A percentile compares a stretch with the other conserved stretches of the same genome.
Evolutionary conservation across 2,797 vertebrate genomes (phyloP).

Genomic region (Emydoidea blandingii): DNA sequence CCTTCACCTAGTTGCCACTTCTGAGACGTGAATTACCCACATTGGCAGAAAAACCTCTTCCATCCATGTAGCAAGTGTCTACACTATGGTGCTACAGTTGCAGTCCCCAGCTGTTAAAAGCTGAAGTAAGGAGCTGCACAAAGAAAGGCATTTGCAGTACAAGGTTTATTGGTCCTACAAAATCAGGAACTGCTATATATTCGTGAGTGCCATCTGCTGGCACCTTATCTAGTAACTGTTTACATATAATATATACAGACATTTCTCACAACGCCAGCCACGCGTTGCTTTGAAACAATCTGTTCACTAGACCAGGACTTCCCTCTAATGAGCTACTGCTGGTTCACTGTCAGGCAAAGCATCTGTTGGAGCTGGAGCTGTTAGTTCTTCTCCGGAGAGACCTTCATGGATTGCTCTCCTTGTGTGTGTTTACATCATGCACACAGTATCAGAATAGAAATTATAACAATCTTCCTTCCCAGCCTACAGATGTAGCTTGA

Average conservation of each 20-base stretch:
- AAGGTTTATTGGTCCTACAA: neutral
- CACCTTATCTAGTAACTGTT: accelerated
- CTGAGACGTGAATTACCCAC: too few relatives aligned
- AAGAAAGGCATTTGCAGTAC: neutral
- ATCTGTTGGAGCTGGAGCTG: neutral
- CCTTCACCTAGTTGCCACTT: too few relatives aligned
- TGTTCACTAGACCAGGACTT: neutral
- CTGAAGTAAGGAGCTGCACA: neutral
- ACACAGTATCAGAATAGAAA: neutral
- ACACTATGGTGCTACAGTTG: too few relatives aligned
- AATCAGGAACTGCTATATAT: neutral
- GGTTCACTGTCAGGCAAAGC: neutral
- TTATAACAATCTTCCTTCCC: neutral
- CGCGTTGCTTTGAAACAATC: neutral
- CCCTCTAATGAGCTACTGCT: neutral
- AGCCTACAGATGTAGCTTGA: neutral
- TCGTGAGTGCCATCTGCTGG: neutral
- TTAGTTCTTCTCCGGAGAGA: neutral
- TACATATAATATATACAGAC: neutral
- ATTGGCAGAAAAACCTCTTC: too few relatives aligned
- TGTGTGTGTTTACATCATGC: neutral
- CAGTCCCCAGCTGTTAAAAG: neutral
- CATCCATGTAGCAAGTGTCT: too few relatives aligned
- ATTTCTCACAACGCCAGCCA: neutral
- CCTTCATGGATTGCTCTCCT: accelerated